Evolutionary conservation across 2,113 vertebrate genomes (phyloP), one percentile per base, ranked within the genome.

Genomic region (Atherinomorus stipes): DNA sequence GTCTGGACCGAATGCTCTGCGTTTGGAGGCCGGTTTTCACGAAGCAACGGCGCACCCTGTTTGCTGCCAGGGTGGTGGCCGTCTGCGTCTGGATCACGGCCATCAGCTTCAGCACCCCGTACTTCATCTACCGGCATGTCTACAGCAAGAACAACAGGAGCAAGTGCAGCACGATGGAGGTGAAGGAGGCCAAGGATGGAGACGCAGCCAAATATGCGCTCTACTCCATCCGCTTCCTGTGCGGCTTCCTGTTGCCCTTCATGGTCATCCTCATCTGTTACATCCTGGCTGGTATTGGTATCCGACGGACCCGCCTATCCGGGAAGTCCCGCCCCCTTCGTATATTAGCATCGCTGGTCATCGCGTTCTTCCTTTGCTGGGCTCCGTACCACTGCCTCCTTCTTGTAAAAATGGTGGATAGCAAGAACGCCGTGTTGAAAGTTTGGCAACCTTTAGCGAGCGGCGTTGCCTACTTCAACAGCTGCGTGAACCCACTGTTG

Each of bases 281-380:
- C 64, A 15, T 85, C 40, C 1, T 94, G 59, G 82, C 93, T 0
- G 91, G 44, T 0, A 0, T 92, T 0, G 91, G 91, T 2, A 90
- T 95, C 69, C 63, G 86, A 3, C 86, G 90, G 22, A 92, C 89
- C 1, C 89, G 87, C 1, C 63, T 93, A 0, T 23, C 70, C 0
- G 63, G 77, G 2, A 93, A 93, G n/a, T 68, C 87, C 4, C 91
- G 92, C 10, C 85, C 93, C 0, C 81, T 94, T 0, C 90, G 91
- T 11, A 88, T 95, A 42, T 53, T 95, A 0, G 85, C 83, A 0
- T 50, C 77, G 0, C 37, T 95, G 4, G 93, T 94, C 6, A 54
- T 79, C 0, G 92, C 94, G 0, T 95, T 95, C 81, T 94, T 94
- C 80, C 13, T 94, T 23, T 95, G 94, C 77, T 95, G 94, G 94